Base-by-base conservation (phyloP, 2,888 invertebrate species). In the Patella caerulea region DNA sequence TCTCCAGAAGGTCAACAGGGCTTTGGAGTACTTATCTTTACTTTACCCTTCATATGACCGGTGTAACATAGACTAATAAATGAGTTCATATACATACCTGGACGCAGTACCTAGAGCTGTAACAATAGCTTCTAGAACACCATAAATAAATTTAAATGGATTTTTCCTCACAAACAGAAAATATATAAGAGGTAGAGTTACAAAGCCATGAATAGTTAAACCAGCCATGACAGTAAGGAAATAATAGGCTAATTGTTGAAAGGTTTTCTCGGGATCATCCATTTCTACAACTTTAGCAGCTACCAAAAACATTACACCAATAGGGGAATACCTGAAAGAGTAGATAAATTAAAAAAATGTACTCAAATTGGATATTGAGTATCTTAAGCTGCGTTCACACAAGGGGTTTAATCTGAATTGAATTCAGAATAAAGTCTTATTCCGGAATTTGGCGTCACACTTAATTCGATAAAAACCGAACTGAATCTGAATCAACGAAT, bases 91-190 rank as follows among this genome's bases (percentile, higher is more conserved):
- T 19, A 17, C 78, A 70, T 77, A 96, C 96, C 97, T 96, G 88
- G 97, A 97, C 86, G 97, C 96, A 85, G 96, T 97, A 85, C 96
- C 96, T 90, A 96, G 95, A 71, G 96, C 97, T 75, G 96, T 97
- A 80, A 97, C 94, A 92, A 96, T 95, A 74, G 96, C 95, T 89
- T 96, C 95, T 73, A 95, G 94, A 83, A 96, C 93, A 79, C 95
- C 95, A 92, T 94, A 94, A 92, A 97, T 96, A 93, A 96, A 97
- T 91, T 95, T 95, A 93, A 95, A 96, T 9, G 97, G 97, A 92
- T 97, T 97, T 92, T 95, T 95, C 86, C 95, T 93, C 78, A 96
- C 93, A 90, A 97, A 94, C 79, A 95, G 88, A 92, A 96, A 95
- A 92, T 96, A 97, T 88, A 97, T 94, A 74, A 95, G 91, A 91